Base-by-base conservation (phyloP, 2,888 invertebrate genomes). In the Caradrina kadenii region DNA sequence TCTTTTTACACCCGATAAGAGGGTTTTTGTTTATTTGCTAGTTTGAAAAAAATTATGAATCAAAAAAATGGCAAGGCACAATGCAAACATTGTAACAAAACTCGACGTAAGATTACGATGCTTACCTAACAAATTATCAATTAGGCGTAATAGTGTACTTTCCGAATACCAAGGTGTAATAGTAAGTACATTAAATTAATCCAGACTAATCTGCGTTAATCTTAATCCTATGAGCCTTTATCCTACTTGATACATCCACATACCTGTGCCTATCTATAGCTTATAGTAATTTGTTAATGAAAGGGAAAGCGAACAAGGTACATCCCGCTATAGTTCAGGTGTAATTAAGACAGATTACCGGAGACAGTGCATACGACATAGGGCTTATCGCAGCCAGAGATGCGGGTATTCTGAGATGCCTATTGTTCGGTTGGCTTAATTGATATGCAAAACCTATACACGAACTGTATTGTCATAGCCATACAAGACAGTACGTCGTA, bases 341-440 rank as follows among this genome's bases (percentile, higher is more conserved):
- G 31, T 79, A 79, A 60, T 75, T 75, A 75, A 69, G 63, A 61
- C 22, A 60, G 75, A 76, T 76, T 61, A 61, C 60, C 42, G 22
- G 11, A 22, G 31, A 42, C 50, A 55, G 39, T 49, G 22, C 54
- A 52, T 31, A 48, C 54, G 50, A 55, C 50, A 26, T 21, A 4
- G 17, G 59, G 79, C 75, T 67, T 68, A 79, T 76, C 62, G 6
- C 26, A 15, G 26, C 42, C 65, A 50, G 50, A 49, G 52, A 68
- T 74, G 63, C 63, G 63, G 60, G 75, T 52, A 55, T 21, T 49
- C 54, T 26, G 31, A 10, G 11, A 66, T 39, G 19, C 26, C 52
- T 60, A 79, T 74, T 68, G 79, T 74, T 59, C 48, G 17, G 19
- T 13, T 39, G 11, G 56, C n/a, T n/a, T 73, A 58, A 78, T 65